These are phyloP conservation scores for Lerema accius DNA, from an alignment of 1,140 invertebrate genomes.

Conservation along the genomic window DNA sequence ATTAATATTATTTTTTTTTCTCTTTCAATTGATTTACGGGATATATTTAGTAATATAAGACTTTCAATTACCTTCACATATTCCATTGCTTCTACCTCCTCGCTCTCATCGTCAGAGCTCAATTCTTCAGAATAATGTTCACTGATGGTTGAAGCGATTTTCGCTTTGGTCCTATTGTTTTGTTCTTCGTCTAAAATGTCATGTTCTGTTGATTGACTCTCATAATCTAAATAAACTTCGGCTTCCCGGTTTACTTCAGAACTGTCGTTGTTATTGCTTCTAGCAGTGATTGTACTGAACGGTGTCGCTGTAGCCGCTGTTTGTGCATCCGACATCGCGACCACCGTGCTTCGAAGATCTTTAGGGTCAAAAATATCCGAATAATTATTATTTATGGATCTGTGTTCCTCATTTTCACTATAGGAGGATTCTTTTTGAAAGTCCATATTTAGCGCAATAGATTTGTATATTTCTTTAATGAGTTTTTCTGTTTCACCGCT, in stretches of 20 bases:
- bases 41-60: too few species aligned
- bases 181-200: neutral
- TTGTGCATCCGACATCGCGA: constrained; percentile 33
- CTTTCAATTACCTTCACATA: constrained; percentile 27
- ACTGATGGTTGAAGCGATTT: constrained; percentile 18
- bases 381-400: constrained; percentile 30
- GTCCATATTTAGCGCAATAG: constrained; percentile 57
- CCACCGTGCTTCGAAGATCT: constrained; percentile 13
- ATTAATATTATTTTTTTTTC: constrained; percentile 2
- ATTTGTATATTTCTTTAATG: constrained; percentile 75
- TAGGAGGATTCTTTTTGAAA: constrained; percentile 53
- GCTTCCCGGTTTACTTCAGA: neutral
- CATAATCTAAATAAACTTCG: neutral
- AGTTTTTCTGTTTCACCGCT: constrained; percentile 67
- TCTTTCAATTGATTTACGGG: too few species aligned
- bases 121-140: constrained; percentile 30
- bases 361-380: constrained; percentile 24
- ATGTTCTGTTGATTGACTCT: neutral
- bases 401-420: constrained; percentile 49
- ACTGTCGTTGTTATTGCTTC: constrained; percentile 5
- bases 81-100: constrained; percentile 12
- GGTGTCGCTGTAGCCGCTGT: constrained; percentile 34
- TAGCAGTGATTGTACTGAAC: neutral
- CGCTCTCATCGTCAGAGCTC: constrained; percentile 38
- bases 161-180: neutral